Percentiles rank a stretch among this genome's conserved stretches.
These are phyloP conservation scores for Schizothorax lantsangensis DNA, from an alignment of 2,797 vertebrate genomes.

Conservation along the genomic window DNA sequence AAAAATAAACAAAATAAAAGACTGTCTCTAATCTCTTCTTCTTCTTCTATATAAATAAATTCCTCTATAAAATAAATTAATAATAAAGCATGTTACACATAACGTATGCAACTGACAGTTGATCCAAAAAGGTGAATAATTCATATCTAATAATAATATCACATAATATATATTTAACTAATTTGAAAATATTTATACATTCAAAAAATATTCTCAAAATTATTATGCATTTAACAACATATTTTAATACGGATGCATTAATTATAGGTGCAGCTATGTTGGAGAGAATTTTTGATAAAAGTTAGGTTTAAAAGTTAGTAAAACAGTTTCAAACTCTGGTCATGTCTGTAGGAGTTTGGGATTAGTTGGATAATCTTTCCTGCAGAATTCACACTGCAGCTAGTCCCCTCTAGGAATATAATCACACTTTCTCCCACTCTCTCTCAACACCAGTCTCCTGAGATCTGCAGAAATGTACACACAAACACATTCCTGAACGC, in stretches of 20 bases:
- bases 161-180: not conserved
- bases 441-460: conserved; percentile 22
- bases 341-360: conserved; percentile 15
- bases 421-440: conserved; percentile 37
- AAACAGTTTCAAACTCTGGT: conserved; percentile 19
- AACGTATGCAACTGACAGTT: not conserved
- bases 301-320: not conserved
- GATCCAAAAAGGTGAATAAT: not conserved
- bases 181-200: not conserved
- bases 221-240: not conserved
- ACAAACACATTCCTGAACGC: conserved; percentile 2
- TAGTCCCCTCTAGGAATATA: conserved; percentile 20
- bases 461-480: conserved; percentile 22
- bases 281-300: not conserved
- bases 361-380: not conserved
- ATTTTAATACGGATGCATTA: not conserved
- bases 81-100: not conserved
- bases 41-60: not conserved
- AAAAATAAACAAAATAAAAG: not conserved
- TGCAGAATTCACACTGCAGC: conserved; percentile 9
- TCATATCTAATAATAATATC: not conserved
- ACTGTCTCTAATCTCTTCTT: not conserved
- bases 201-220: not conserved
- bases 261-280: not conserved
- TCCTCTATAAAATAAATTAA: not conserved